Base-by-base conservation (phyloP, 2,888 invertebrate genomes). In the Sabellastarte sp. region DNA sequence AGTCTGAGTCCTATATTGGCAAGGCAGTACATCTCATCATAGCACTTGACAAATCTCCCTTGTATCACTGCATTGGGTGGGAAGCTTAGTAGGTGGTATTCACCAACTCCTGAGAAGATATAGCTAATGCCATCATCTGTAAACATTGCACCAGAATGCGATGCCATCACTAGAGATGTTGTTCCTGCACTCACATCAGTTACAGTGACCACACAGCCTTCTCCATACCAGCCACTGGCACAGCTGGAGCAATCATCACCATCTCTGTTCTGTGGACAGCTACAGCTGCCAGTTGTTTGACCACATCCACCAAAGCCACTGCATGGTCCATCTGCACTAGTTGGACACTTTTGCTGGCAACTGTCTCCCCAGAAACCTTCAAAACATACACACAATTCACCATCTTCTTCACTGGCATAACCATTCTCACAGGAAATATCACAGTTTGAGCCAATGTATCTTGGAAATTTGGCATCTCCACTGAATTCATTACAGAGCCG, bases 361-460 rank as follows among this genome's bases (percentile, higher is more conserved):
- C 59, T 61, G 24, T 61, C 65, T 1, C 69, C 68, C 68, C 71
- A 73, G 55, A 55, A 72, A 2, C 73, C 73, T 26, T 50, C 33
- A 28, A 64, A 4, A 24, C 53, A 53, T 24, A 5, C 26, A 51
- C 73, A 73, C 1, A 50, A 24, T n/a, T 55, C 24, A 26, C 10
- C 24, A 15, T 53, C 24, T n/a, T 5, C 26, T 20, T 5, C 26
- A 24, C 5, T 53, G 5, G 15, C 26, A 5, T 5, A 5, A 20
- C 53, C 53, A 26, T n/a, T n/a, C 24, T 20, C 53, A 53, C 53
- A 53, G 20, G 53, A 26, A 24, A 53, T 26, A 26, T 53, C 53
- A 26, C 53, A 53, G 53, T 53, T 26, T 10, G 10, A 26, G 20
- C 53, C 53, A 5, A 53, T 53, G 15, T 5, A 15, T 5, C 28